Evolutionary conservation across 1,140 invertebrate species (phyloP), one percentile per base, ranked within the genome.

Genomic region (Helicoverpa armigera): DNA sequence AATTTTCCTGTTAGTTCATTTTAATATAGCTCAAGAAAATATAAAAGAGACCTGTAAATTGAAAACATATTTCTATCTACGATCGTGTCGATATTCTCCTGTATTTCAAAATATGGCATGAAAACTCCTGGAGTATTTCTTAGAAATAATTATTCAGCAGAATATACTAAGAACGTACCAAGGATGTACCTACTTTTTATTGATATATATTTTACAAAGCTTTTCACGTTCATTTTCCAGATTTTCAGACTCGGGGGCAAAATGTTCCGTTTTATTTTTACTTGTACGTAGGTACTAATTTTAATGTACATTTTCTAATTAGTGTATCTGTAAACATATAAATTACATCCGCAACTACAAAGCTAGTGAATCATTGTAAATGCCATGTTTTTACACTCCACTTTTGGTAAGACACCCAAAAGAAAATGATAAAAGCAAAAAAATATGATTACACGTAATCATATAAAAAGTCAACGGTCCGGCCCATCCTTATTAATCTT

Each of bases 401-500:
- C 35, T 9, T 43, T 43, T 43, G 35, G 35, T 7, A 43, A 1
- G 35, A 43, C 1, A 43, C 5, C 35, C 35, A 1, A 43, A 43
- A 43, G 5, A 43, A 43, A 43, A 43, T 43, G 3, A 43, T 43
- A 9, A 43, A 43, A 43, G 35, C 35, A 9, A 69, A 50, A n/a
- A 50, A 69, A 10, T 10, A 50, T 50, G 51, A 50, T 23, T 16
- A 51, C 18, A 50, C 35, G 43, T 69, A 69, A 69, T 69, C 65
- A 23, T 23, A 12, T 9, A n/a, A 74, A 31, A 56, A 72, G 14
- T 72, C 50, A 16, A 53, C 48, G 67, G 16, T 1, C 10, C 7
- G 54, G 31, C 9, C 31, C 2, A 18, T 60, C 23, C 51, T 74
- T 58, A 58, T 74, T 58, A 74, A 74, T 43, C 54, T 48, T 73